These are phyloP conservation scores for Rhinella marina DNA, from an alignment of 2,797 vertebrate genomes.

Conservation along the genomic window DNA sequence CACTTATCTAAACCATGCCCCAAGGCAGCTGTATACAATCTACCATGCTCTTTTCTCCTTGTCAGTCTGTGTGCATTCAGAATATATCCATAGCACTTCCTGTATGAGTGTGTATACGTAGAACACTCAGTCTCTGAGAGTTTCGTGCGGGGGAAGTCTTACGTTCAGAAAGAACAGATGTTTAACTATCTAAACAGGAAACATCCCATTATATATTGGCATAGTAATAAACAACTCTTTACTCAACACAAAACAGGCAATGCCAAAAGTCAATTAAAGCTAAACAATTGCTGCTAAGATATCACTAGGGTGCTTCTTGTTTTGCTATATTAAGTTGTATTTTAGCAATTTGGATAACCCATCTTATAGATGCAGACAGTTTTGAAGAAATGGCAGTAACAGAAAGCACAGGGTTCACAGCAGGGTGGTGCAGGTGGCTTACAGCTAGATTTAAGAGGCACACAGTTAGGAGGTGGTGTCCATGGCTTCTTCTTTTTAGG, in stretches of 20 bases:
- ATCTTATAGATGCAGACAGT: constrained; percentile 82
- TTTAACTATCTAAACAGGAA: too few species aligned
- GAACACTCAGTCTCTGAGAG: too few species aligned
- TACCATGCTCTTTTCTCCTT: too few species aligned
- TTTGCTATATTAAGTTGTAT: not conserved
- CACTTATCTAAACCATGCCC: too few species aligned
- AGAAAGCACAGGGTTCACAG: constrained; percentile 85
- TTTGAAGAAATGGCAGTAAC: constrained; percentile 83
- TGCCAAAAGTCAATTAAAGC: not conserved
- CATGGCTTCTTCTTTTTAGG: constrained; percentile 51
- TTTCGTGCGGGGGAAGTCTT: too few species aligned
- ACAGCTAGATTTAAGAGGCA: constrained; percentile 82
- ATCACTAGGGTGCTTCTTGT: not conserved
- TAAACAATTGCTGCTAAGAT: not conserved
- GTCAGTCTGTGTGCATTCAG: too few species aligned
- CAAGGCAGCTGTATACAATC: too few species aligned
- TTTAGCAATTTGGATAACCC: constrained; percentile 81
- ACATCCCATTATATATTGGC: not conserved
- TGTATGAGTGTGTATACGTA: too few species aligned
- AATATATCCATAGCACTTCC: too few species aligned
- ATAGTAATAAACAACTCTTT: not conserved
- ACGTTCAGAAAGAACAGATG: too few species aligned
- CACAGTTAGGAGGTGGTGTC: constrained; percentile 78
- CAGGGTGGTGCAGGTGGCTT: constrained; percentile 78
- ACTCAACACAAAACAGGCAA: not conserved